Evolutionary conservation across 2,797 vertebrate genomes (phyloP), one percentile per base, ranked within the genome.

Genomic region (Caiman crocodilus): DNA sequence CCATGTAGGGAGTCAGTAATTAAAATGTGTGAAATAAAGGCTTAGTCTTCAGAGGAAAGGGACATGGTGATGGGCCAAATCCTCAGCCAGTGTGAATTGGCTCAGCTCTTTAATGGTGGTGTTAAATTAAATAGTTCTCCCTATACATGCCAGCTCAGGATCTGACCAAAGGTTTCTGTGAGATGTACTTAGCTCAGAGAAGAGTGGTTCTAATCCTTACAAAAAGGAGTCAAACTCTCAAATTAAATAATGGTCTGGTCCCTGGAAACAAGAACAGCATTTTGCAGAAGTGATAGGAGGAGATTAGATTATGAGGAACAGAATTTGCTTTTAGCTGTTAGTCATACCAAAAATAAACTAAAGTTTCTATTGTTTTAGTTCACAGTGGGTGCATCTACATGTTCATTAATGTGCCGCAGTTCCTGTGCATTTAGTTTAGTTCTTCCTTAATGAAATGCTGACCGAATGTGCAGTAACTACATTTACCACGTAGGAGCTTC

Each of bases 1-100:
- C 85, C 35, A 4, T 89, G 95, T 87, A 82, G 80, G 91, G 76
- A 91, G 82, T 87, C 88, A 94, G 95, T 95, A 95, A 95, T 96
- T 95, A 95, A 96, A 96, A 95, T 8, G 92, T 91, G 80, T 94
- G 93, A 96, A 95, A 90, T 58, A 94, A 93, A 89, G 67, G 84
- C 79, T 71, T 67, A 71, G 83, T 75, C 78, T 95, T 90, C 75
- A 94, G 92, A 95, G 92, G 82, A 64, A 82, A 50, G 0, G 64
- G 79, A 64, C 61, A 93, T 94, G 81, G 86, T 25, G 28, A 84
- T 28, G 87, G 58, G 58, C 85, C 26, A 89, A 18, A 65, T 0
- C 4, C 85, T 94, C 71, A 71, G 85, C 91, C 77, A 50, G 90
- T 86, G 59, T 30, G 76, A 94, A 58, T 64, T 86, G 86, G 61